Base-by-base conservation (phyloP, 2,113 vertebrate genomes). In the Odocoileus virginianus region DNA sequence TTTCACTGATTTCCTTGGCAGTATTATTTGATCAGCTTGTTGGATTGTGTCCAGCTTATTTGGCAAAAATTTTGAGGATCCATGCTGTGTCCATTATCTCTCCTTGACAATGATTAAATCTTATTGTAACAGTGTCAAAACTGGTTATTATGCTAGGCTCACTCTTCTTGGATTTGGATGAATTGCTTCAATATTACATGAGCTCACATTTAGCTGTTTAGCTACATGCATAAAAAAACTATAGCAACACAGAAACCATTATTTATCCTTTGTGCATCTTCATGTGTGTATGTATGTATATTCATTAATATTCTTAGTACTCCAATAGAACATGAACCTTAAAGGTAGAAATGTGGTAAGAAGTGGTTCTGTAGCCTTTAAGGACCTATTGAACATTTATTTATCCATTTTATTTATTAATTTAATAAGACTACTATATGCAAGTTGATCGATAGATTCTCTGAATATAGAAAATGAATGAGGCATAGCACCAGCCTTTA, bases 41-140 rank as follows among this genome's bases (percentile, higher is more conserved):
- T 98, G 97, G 93, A 95, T 0, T 61, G 16, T n/a, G 50, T 96
- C 97, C 93, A 93, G 61, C 92, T 96, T 93, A 97, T 95, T 95
- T 98, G 97, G 94, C 97, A 98, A 95, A 97, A 79, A 79, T 91
- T 84, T 71, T 86, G n/a, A 79, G 92, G 47, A 57, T 61, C 55
- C 97, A 94, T 76, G 86, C 93, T 94, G 86, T 74, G 93, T 78
- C 89, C 58, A 94, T 90, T 97, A 94, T 95, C 94, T 97, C 94
- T 88, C 25, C 36, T 71, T 83, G 50, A 98, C 86, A 96, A 97
- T 91, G 67, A 95, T 97, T 96, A 94, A 95, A 97, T 95, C 86
- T 89, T 40, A 78, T 50, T 79, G 28, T 23, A 58, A 97, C 47
- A 97, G 45, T 87, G 64, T 96, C 50, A 89, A 86, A 81, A 21